These are phyloP conservation scores for Xanthorhoe spadicearia DNA, from an alignment of 2,888 invertebrate genomes.

Conservation along the genomic window DNA sequence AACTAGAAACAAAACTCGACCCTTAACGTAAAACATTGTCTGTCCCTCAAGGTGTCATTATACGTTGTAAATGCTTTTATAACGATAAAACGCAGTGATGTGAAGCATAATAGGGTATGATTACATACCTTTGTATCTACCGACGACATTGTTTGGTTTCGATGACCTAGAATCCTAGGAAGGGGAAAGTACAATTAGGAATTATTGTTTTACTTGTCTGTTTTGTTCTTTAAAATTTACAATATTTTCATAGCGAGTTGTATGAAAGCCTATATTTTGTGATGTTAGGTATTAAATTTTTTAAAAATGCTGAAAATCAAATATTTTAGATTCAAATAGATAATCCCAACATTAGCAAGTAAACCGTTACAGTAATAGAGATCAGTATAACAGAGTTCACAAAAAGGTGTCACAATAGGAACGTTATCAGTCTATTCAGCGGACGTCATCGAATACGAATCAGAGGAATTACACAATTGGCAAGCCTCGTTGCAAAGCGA, in stretches of 20 bases:
- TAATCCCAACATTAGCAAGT: not conserved
- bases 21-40: conserved; percentile 1
- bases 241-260: not conserved
- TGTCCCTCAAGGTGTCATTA: conserved; percentile 54
- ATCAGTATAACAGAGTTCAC: conserved; percentile 20
- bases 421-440: conserved; percentile 51
- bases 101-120: conserved; percentile 32
- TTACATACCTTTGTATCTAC: conserved; percentile 16
- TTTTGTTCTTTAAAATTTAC: not conserved
- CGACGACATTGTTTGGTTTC: conserved; percentile 28
- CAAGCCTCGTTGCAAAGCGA: conserved; percentile 44
- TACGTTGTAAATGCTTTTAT: conserved; percentile 55
- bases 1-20: not conserved
- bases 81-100: conserved; percentile 45
- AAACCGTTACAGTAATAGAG: conserved; percentile 12
- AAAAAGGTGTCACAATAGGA: conserved; percentile 39
- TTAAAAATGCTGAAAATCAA: not conserved
- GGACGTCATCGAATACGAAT: conserved; percentile 53
- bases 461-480: conserved; percentile 51
- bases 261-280: no score
- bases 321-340: not conserved
- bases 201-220: not conserved
- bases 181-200: not conserved
- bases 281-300: no score
- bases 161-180: conserved; percentile 14